Evolutionary conservation across 37 sponge, comb jelly and placozoan genomes (phyloP).

Genomic region (Agelas oroides): DNA sequence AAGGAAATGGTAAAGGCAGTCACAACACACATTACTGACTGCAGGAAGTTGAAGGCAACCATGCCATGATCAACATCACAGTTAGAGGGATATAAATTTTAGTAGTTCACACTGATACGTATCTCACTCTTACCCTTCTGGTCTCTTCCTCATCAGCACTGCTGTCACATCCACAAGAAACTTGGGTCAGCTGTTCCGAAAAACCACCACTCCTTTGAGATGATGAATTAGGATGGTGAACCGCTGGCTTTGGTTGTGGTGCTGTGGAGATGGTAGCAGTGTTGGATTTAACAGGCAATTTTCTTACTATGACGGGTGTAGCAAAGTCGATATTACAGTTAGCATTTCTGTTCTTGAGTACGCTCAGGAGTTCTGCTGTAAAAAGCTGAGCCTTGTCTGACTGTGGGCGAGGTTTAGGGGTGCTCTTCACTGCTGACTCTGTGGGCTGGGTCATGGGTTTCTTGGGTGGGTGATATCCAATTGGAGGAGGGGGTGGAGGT

Average conservation of each 20-base stretch:
- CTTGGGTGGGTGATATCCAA: constrained; percentile 40
- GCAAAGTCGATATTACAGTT: not conserved
- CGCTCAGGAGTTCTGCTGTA: constrained; percentile 48
- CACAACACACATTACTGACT: no score
- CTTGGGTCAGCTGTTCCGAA: no score
- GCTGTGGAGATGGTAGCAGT: not conserved
- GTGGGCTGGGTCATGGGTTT: constrained; percentile 28
- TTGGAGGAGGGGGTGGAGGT: constrained; percentile 65
- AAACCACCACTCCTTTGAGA: no score
- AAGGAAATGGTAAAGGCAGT: no score
- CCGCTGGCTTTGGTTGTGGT: not conserved
- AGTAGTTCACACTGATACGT: no score
- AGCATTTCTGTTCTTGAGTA: constrained; percentile 37
- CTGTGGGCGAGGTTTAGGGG: constrained; percentile 19
- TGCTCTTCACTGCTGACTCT: not conserved
- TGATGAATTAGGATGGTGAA: no score
- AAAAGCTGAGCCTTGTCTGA: constrained; percentile 12
- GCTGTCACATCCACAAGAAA: no score
- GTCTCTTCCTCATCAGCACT: constrained; percentile 24
- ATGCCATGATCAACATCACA: no score
- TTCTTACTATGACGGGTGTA: no score
- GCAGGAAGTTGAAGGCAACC: no score
- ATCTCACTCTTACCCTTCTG: not conserved
- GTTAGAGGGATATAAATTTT: no score
- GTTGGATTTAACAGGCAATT: not conserved